These are phyloP conservation scores for Gastrophryne carolinensis DNA, from an alignment of 2,797 vertebrate species.

Conservation along the genomic window DNA sequence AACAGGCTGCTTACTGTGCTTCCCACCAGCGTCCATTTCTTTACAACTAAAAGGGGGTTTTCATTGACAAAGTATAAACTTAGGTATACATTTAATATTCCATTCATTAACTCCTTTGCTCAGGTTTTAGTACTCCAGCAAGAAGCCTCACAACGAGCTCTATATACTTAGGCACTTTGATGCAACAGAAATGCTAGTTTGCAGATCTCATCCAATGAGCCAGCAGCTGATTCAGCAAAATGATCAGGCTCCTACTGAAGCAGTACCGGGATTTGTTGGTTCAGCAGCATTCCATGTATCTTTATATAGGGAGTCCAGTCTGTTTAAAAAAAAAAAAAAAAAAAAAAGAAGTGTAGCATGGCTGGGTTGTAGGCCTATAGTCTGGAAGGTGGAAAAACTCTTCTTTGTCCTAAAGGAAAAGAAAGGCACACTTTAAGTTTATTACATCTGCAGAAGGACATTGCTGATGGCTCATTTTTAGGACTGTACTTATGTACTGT, in stretches of 20 bases:
- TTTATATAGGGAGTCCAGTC: constrained; percentile 6
- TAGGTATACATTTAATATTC: neutral
- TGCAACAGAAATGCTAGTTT: constrained; percentile 26
- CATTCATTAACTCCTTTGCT: neutral
- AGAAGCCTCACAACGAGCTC: neutral
- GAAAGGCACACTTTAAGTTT: neutral
- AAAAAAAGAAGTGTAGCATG: constrained; percentile 29
- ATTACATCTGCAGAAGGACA: too few species aligned
- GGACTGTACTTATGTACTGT: neutral
- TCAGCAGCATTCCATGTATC: constrained; percentile 10
- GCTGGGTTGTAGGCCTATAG: constrained; percentile 30
- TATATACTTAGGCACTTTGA: constrained; percentile 49
- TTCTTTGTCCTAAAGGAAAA: constrained; percentile 57
- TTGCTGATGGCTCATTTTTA: too few species aligned
- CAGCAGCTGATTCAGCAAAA: neutral
- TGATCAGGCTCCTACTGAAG: neutral
- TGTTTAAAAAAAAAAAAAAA: constrained; percentile 13
- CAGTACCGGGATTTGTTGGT: neutral
- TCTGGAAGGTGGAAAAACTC: constrained; percentile 56
- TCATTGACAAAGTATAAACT: neutral
- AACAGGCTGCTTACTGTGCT: neutral
- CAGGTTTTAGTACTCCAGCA: neutral
- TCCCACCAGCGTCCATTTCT: constrained; percentile 11
- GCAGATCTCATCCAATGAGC: neutral
- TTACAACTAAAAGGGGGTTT: constrained; percentile 10